A percentile compares a stretch with the other conserved stretches of the same genome.
Evolutionary conservation across 2,888 invertebrate species (phyloP).

Genomic region (Campaea margaritaria): DNA sequence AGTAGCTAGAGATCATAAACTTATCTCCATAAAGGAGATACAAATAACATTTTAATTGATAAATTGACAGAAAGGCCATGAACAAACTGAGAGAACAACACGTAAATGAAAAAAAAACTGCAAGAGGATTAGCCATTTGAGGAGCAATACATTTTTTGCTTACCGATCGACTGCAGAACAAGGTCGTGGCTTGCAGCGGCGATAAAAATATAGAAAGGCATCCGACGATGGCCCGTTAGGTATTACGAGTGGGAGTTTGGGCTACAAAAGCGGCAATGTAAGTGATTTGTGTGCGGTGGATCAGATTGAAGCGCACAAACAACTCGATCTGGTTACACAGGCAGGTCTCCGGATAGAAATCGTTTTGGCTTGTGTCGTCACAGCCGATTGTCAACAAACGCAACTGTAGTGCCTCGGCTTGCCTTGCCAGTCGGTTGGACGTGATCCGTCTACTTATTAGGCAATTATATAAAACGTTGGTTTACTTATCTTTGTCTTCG

Average conservation of each 20-base stretch:
- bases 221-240: slow-evolving; percentile 41
- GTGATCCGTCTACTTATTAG: slow-evolving; percentile 65
- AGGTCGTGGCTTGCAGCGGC: slow-evolving; percentile 48
- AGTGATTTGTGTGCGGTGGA: slow-evolving; percentile 28
- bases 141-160: slow-evolving; percentile 60
- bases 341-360: slow-evolving; percentile 54
- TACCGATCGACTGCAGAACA: slow-evolving; percentile 55
- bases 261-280: slow-evolving; percentile 43
- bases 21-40: too few species aligned
- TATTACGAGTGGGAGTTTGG: slow-evolving; percentile 30
- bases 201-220: slow-evolving; percentile 33
- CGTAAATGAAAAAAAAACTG: not conserved
- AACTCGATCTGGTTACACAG: slow-evolving; percentile 34
- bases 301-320: slow-evolving; percentile 26
- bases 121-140: slow-evolving; percentile 49
- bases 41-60: too few species aligned
- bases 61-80: too few species aligned
- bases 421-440: slow-evolving; percentile 54
- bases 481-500: slow-evolving; percentile 44
- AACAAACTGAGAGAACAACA: not conserved
- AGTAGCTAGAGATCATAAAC: too few species aligned
- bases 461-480: slow-evolving; percentile 53
- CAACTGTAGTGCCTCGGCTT: slow-evolving; percentile 41
- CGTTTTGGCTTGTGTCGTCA: slow-evolving; percentile 64
- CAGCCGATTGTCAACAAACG: slow-evolving; percentile 64